Base-by-base conservation (phyloP, 2,113 vertebrate genomes). In the Nyctibius bracteatus region DNA sequence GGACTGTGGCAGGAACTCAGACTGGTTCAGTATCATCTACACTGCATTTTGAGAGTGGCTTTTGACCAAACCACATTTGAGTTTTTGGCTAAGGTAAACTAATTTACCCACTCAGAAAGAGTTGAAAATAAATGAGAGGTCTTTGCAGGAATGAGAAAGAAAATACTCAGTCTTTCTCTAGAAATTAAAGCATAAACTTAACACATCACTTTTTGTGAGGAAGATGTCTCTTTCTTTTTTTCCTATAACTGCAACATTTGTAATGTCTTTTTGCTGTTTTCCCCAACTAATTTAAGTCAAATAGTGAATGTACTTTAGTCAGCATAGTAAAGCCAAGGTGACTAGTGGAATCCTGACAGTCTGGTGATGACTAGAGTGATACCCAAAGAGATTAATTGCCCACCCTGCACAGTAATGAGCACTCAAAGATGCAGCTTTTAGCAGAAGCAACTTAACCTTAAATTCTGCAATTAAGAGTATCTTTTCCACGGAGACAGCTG, bases 401-500 rank as follows among this genome's bases (percentile, higher is more conserved):
- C 39, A 70, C 17, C 49, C 22, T 44, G 22, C 41, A 72, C 12
- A 15, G 27, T 63, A 92, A 95, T 74, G 59, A 93, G 35, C 22
- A 71, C 59, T 92, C 88, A 91, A 46, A 95, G 72, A 78, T 74
- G 43, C 52, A 88, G 59, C 55, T 94, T 96, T 90, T 83, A 71
- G 92, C 68, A 90, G 72, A 49, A 88, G 8, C 17, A 93, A 66
- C 65, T 95, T 93, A 93, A 92, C 68, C 75, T 92, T 88, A 93
- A 96, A 91, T 78, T 86, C 57, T 81, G 41, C 57, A 96, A 95
- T 93, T 88, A 96, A 86, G 80, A 86, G 51, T 41, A 19, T 66
- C 77, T 57, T 91, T 95, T 94, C 61, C 82, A 88, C 7, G 18
- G 80, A 95, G 80, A 92, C 72, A 92, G 24, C 57, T 93, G 61